These are phyloP conservation scores for Thalassoma bifasciatum DNA, from an alignment of 2,113 vertebrate genomes.

Conservation along the genomic window DNA sequence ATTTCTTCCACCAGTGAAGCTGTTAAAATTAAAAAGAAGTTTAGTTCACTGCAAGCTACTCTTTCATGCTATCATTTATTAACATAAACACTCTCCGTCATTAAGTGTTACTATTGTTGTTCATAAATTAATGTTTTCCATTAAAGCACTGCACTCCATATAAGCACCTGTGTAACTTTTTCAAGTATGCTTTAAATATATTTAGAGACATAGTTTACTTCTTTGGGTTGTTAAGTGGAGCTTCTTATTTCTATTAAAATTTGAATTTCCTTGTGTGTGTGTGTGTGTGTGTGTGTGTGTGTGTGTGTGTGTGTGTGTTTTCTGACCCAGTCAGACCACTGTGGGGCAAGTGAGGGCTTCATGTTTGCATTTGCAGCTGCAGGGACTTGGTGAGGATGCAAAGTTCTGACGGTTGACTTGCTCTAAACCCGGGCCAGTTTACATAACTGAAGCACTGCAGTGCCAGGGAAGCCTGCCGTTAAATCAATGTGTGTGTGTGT, in stretches of 20 bases:
- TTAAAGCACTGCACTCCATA: too few relatives aligned
- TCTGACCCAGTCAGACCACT: conserved; percentile 35
- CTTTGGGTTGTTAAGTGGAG: background rate
- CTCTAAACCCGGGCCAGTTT: conserved; percentile 78
- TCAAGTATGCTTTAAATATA: too few relatives aligned
- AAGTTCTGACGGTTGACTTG: conserved; percentile 83
- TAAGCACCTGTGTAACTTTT: too few relatives aligned
- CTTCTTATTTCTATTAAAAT: conserved; percentile 2
- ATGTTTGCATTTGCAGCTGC: conserved; percentile 82
- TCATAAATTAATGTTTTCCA: too few relatives aligned
- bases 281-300: conserved; percentile 30
- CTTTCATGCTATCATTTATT: too few relatives aligned
- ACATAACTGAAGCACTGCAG: conserved; percentile 84
- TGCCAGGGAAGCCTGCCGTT: conserved; percentile 77
- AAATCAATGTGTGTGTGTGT: conserved; percentile 63
- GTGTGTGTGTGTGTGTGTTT: conserved; percentile 28
- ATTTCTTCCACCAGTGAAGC: too few relatives aligned
- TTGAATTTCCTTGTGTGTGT: background rate
- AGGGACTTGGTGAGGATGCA: conserved; percentile 79
- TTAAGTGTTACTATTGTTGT: too few relatives aligned
- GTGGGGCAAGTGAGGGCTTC: conserved; percentile 51
- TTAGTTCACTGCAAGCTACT: too few relatives aligned
- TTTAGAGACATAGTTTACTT: too few relatives aligned
- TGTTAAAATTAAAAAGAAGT: too few relatives aligned
- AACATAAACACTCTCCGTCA: too few relatives aligned